phyloP scores from a whole-genome alignment of 2,113 vertebrate genomes.

The Chloropsis hardwickii region DNA sequence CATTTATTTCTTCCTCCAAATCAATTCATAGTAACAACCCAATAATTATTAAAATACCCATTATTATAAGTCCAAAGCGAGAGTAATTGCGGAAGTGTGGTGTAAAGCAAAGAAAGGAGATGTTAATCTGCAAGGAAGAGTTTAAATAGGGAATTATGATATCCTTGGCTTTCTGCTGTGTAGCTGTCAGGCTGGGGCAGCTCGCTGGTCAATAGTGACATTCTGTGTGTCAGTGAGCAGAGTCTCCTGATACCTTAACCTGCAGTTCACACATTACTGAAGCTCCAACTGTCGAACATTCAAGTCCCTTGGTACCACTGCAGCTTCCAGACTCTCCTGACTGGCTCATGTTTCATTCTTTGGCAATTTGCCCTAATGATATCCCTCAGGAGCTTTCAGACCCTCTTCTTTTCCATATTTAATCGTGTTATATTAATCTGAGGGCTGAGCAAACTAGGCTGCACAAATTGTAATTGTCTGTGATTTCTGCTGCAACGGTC shows the following conservation, averaged over 20 bases:
- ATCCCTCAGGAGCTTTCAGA: slow-evolving; percentile 93
- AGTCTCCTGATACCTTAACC: slow-evolving; percentile 83
- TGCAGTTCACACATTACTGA: slow-evolving; percentile 86
- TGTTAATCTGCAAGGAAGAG: slow-evolving; percentile 61
- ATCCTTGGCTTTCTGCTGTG: slow-evolving; percentile 64
- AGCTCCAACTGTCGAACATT: slow-evolving; percentile 82
- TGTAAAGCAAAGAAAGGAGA: slow-evolving; percentile 42
- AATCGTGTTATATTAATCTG: slow-evolving; percentile 92
- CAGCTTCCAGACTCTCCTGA: slow-evolving; percentile 90
- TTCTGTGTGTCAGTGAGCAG: slow-evolving; percentile 88
- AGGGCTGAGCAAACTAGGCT: slow-evolving; percentile 76
- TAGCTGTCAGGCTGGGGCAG: slow-evolving; percentile 78
- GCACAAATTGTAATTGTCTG: slow-evolving; percentile 41
- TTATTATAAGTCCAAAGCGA: slow-evolving; percentile 22
- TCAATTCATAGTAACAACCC: slow-evolving; percentile 16
- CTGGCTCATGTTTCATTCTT: slow-evolving; percentile 99
- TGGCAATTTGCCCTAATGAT: slow-evolving; percentile 99
- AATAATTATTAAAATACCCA: slow-evolving; percentile 47
- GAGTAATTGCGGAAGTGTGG: slow-evolving; percentile 19
- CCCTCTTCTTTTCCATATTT: slow-evolving; percentile 93
- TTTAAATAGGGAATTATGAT: slow-evolving; percentile 70
- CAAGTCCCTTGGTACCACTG: slow-evolving; percentile 84
- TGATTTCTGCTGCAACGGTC: not conserved
- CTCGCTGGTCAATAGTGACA: slow-evolving; percentile 92
- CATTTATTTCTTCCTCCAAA: slow-evolving; percentile 21